Conservation (phyloP, 2,113 vertebrate species). For the Chamaetylas fuelleborni region DNA sequence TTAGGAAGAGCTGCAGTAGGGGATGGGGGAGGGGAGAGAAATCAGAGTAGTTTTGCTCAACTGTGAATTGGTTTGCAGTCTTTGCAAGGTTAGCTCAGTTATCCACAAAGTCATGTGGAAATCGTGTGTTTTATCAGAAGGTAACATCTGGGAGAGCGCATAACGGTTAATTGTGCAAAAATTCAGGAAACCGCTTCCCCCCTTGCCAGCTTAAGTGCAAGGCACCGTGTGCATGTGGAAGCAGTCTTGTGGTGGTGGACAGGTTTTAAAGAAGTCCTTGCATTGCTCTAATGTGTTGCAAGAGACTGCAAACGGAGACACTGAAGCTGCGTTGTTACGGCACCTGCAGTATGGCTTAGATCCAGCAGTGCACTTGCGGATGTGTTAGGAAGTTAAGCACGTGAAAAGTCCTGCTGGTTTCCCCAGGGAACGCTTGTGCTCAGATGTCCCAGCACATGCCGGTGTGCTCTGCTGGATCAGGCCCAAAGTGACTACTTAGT, state of each 20-base stretch:
- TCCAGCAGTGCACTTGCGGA: neutral
- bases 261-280: neutral
- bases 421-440: neutral
- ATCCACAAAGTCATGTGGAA: neutral
- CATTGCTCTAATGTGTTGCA: neutral
- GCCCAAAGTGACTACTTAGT: slow-evolving; percentile 49
- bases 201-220: neutral
- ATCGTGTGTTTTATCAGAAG: neutral
- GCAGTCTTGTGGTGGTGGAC: neutral
- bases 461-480: slow-evolving; percentile 33
- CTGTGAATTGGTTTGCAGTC: slow-evolving; percentile 53
- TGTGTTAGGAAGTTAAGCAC: neutral
- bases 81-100: slow-evolving; percentile 10
- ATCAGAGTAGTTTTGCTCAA: slow-evolving; percentile 9
- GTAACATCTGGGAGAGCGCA: neutral
- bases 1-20: slow-evolving; percentile 45
- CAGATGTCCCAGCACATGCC: neutral
- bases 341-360: slow-evolving; percentile 25
- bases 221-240: neutral
- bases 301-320: slow-evolving; percentile 40
- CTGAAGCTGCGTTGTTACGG: slow-evolving; percentile 33
- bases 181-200: neutral
- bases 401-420: neutral
- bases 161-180: neutral
- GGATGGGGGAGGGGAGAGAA: neutral